A percentile compares a stretch with the other conserved stretches of the same genome.
phyloP scores from a whole-genome alignment of 2,113 vertebrate genomes.

The Erinaceus europaeus region DNA sequence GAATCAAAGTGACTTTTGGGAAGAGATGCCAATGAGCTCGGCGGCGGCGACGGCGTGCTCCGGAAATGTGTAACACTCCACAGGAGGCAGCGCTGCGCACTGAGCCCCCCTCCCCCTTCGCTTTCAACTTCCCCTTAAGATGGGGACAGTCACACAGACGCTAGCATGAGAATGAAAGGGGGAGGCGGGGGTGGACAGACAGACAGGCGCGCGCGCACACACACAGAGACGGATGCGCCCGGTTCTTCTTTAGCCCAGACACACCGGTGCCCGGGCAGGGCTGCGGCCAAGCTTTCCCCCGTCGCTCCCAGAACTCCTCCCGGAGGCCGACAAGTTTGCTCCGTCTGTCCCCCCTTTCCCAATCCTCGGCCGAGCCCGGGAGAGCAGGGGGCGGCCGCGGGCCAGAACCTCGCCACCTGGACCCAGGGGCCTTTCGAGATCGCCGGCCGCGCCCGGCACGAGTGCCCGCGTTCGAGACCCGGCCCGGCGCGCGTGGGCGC shows the following conservation, averaged over 20 bases:
- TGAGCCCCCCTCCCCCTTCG: background rate
- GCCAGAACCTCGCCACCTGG: background rate
- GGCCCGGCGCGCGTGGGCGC: background rate
- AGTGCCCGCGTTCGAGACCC: background rate
- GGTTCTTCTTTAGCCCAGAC: background rate
- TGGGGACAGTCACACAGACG: background rate
- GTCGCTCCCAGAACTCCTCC: background rate
- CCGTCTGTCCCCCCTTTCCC: background rate
- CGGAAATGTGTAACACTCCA: background rate
- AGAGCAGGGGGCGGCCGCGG: background rate
- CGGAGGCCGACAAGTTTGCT: conserved; percentile 15
- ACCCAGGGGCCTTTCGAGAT: background rate
- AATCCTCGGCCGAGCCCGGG: background rate
- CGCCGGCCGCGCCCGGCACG: background rate
- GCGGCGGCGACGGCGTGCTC: background rate
- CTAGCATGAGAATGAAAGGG: background rate
- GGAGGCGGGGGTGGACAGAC: too few relatives aligned
- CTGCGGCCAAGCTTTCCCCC: rapidly evolving
- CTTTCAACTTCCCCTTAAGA: conserved; percentile 54
- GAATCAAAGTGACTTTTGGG: conserved; percentile 2
- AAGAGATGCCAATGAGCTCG: background rate
- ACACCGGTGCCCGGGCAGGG: background rate
- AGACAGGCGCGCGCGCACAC: too few relatives aligned
- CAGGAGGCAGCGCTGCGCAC: background rate
- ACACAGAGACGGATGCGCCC: background rate